Percentiles rank a stretch among this genome's conserved stretches.
Conservation (phyloP, 1,140 invertebrate species). For the Xylocopa sonorina region DNA sequence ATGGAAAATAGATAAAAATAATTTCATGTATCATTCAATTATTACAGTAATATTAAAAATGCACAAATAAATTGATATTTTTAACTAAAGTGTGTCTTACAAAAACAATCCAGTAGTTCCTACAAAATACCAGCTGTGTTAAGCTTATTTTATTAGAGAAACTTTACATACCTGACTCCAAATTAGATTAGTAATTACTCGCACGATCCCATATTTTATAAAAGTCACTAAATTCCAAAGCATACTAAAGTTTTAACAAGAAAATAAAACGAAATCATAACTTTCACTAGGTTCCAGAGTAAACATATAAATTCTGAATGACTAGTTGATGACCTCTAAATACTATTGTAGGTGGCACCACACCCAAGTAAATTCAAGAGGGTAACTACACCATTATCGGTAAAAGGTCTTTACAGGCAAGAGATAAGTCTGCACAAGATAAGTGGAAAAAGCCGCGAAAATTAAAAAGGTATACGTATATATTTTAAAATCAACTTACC, state of each 20-base stretch:
- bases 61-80: neutral
- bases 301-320: slow-evolving; percentile 40
- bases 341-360: slow-evolving; percentile 68
- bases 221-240: slow-evolving; percentile 64
- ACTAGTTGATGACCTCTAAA: slow-evolving; percentile 53
- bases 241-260: slow-evolving; percentile 52
- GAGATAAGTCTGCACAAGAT: neutral
- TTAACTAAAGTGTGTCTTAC: neutral
- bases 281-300: slow-evolving; percentile 24
- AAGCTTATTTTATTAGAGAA: slow-evolving; percentile 5
- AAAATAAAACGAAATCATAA: slow-evolving; percentile 6
- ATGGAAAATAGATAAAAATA: neutral
- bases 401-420: slow-evolving; percentile 4
- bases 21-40: neutral
- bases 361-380: slow-evolving; percentile 36
- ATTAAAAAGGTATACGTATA: slow-evolving; percentile 12
- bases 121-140: neutral
- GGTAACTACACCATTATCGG: slow-evolving; percentile 47
- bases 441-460: slow-evolving; percentile 23
- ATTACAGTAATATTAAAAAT: neutral
- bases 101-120: neutral
- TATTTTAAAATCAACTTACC: slow-evolving; percentile 40
- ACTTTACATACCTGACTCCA: slow-evolving; percentile 63
- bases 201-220: slow-evolving; percentile 49
- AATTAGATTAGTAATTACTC: slow-evolving; percentile 51